Evolutionary conservation across 2,888 invertebrate species (phyloP), one percentile per base, ranked within the genome.

Genomic region (Polylopha cassiicola): DNA sequence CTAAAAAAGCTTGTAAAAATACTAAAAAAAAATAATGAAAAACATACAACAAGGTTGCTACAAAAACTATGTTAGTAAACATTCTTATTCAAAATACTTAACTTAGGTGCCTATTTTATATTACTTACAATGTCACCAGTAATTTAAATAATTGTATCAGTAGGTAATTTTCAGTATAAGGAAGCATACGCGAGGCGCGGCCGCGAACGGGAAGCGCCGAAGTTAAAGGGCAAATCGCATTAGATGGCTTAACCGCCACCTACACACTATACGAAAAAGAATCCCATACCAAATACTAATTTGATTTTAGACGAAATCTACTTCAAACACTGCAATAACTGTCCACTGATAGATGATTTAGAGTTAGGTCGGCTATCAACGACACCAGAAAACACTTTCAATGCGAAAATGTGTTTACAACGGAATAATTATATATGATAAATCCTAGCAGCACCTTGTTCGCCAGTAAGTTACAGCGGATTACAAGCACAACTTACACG

Each of bases 401-500:
- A 21, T 14, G 10, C 7, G 80, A 77, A 76, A 78, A 75, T 75
- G 58, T 69, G 58, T 63, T 63, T 58, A 60, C 53, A 43, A 39
- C 33, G 17, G 15, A 4, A 5, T 24, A 10, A 21, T 21, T 30
- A 10, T 30, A 14, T 27, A 32, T 11, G 13, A 30, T 22, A n/a
- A 33, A 38, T 30, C 8, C 3, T 4, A 15, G 18, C 11, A 7
- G 5, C 16, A 21, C 8, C 5, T 21, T 24, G 20, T 7, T 18
- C 4, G 24, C 26, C 21, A 6, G 11, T 4, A 30, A 15, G 6
- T 17, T 9, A 5, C 3, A 20, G 15, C 15, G n/a, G 28, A 30
- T 22, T 23, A 16, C 3, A 13, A 9, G 20, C 11, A 45, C 32
- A 48, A 76, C 85, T 78, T 73, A 85, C 85, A 79, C 80, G 84